Evolutionary conservation across 2,113 vertebrate species (phyloP).

Genomic region (Camelus bactrianus): DNA sequence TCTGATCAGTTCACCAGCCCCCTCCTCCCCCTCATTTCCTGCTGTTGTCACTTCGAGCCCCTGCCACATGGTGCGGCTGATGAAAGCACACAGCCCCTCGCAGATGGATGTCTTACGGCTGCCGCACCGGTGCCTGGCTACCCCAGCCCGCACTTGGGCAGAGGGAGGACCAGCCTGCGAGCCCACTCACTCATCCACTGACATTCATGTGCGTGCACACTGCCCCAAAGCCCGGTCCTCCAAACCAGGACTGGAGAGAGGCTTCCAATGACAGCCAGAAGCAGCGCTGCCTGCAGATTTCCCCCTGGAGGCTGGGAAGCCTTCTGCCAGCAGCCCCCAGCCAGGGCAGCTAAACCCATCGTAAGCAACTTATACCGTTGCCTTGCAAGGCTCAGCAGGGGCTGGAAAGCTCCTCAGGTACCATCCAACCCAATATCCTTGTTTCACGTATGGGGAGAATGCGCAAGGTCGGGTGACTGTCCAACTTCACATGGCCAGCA

Average conservation of each 20-base stretch:
- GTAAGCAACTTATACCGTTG: neutral
- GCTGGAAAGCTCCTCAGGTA: neutral
- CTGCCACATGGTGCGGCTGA: neutral
- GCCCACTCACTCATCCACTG: rapidly evolving
- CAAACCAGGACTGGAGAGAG: too few relatives aligned
- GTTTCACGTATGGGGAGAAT: neutral
- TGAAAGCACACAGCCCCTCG: rapidly evolving
- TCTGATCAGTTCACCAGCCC: neutral
- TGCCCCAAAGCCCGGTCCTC: neutral
- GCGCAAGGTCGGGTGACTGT: too few relatives aligned
- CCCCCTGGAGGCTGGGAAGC: neutral
- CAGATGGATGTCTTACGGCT: rapidly evolving
- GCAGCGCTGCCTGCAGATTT: neutral
- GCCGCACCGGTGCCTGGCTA: neutral
- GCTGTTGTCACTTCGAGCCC: neutral
- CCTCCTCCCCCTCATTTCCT: neutral
- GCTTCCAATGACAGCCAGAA: neutral
- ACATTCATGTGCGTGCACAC: rapidly evolving
- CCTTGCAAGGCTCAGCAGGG: neutral
- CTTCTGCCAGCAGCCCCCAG: neutral
- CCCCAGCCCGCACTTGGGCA: rapidly evolving
- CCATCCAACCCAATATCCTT: neutral
- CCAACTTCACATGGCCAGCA: neutral
- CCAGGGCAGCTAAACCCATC: too few relatives aligned
- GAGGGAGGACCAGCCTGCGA: rapidly evolving